Evolutionary conservation across 2,888 invertebrate species (phyloP), one percentile per base, ranked within the genome.

Genomic region (Epirrita christyi): DNA sequence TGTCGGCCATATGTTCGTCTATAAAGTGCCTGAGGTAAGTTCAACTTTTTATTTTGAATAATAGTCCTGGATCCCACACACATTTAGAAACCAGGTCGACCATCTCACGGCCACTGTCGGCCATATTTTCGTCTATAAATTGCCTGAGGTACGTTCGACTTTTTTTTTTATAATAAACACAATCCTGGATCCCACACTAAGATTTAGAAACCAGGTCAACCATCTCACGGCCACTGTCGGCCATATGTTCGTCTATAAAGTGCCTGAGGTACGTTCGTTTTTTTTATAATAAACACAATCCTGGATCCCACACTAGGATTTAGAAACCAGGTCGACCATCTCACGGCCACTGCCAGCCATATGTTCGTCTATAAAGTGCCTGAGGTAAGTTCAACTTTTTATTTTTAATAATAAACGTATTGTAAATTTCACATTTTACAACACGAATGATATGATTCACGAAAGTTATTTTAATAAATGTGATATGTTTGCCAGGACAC

Each of bases 31-130:
- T 8, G 94, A 95, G 81, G 96, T 95, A 80, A 88, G 92, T 55
- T 14, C 21, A 32, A n/a, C 10, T n/a, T n/a, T n/a, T n/a, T n/a
- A n/a, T n/a, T n/a, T n/a, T n/a, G n/a, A n/a, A n/a, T n/a, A n/a
- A n/a, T n/a, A n/a, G n/a, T n/a, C n/a, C n/a, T n/a, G n/a, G n/a
- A n/a, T n/a, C n/a, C n/a, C n/a, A n/a, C n/a, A n/a, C n/a, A n/a
- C n/a, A n/a, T n/a, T n/a, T 2, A 92, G 97, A 61, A 98, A 97
- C 88, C 96, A 96, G 75, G 96, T 98, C 27, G 97, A 97, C 88
- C 94, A 95, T 60, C 93, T 98, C 54, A 95, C 96, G 61, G 97
- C 97, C 41, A 95, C 95, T 2, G 95, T 95, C 11, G 98, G 98
- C 15, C 95, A 96, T 73, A 90, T 98, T 70, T 93, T 97, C 36